phyloP scores from a whole-genome alignment of 2,888 invertebrate species.

The Pyrocoelia pectoralis region DNA sequence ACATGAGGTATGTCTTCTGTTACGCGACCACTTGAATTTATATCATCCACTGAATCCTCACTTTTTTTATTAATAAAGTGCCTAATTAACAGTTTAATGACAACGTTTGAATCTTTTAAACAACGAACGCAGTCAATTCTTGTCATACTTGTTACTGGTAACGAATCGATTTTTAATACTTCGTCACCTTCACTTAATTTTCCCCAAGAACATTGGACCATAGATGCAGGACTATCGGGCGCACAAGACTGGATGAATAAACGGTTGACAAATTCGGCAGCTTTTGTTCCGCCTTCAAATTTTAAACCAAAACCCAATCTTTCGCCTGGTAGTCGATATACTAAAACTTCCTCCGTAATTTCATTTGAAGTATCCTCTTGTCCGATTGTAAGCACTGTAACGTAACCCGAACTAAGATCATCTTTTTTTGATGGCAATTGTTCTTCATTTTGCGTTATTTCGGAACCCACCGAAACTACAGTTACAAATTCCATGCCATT shows the following conservation, averaged over 20 bases:
- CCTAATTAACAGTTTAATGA: conserved; percentile 77
- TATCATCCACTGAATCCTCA: conserved; percentile 48
- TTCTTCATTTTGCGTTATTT: conserved; percentile 43
- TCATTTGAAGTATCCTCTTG: conserved; percentile 56
- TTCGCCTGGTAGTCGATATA: conserved; percentile 88
- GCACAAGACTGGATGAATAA: conserved; percentile 91
- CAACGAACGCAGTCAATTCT: conserved; percentile 87
- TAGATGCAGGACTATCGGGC: conserved; percentile 86
- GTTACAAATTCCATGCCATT: conserved; percentile 64
- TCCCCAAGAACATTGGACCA: conserved; percentile 84
- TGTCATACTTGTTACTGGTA: conserved; percentile 80
- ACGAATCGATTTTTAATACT: conserved; percentile 84
- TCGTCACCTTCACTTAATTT: conserved; percentile 87
- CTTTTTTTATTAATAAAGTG: conserved; percentile 61
- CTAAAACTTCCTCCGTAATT: conserved; percentile 76
- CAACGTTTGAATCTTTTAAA: conserved; percentile 86
- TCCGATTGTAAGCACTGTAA: conserved; percentile 70
- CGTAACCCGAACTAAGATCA: conserved; percentile 60
- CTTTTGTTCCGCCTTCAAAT: conserved; percentile 89
- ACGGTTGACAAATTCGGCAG: conserved; percentile 79
- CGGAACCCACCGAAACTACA: conserved; percentile 67
- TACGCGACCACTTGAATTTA: conserved; percentile 54
- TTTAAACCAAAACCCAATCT: conserved; percentile 90
- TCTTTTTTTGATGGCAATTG: conserved; percentile 43
- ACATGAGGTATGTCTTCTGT: conserved; percentile 56